These are phyloP conservation scores for Artibeus jamaicensis DNA, from an alignment of 2,797 vertebrate genomes.

Conservation along the genomic window DNA sequence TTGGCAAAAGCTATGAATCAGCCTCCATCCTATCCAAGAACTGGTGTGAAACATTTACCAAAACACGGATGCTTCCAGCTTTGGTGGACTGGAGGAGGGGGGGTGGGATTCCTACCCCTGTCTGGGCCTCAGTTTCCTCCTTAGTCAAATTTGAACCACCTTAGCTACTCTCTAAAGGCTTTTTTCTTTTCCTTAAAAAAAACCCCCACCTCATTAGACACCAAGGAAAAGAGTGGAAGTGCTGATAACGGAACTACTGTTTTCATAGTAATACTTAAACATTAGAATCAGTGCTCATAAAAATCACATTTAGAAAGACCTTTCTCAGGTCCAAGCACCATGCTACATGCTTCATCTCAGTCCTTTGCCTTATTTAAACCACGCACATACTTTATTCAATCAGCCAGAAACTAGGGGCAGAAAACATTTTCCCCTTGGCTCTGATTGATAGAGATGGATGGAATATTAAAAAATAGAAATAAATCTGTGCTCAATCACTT, in stretches of 20 bases:
- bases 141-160: background rate
- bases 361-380: background rate
- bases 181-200: background rate
- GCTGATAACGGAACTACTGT: background rate
- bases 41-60: background rate
- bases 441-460: background rate
- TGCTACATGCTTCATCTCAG: background rate
- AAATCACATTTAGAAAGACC: background rate
- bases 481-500: background rate
- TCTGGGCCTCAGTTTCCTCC: background rate
- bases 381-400: background rate
- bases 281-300: background rate
- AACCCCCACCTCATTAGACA: background rate
- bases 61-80: background rate
- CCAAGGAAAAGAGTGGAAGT: background rate
- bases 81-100: accelerated
- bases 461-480: background rate
- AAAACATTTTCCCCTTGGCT: background rate
- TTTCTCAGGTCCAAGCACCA: background rate
- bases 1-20: background rate
- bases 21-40: background rate
- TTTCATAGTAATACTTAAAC: background rate
- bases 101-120: background rate
- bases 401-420: background rate
- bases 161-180: background rate